Conservation (phyloP, 2,113 vertebrate species). For the Bufo gargarizans region DNA sequence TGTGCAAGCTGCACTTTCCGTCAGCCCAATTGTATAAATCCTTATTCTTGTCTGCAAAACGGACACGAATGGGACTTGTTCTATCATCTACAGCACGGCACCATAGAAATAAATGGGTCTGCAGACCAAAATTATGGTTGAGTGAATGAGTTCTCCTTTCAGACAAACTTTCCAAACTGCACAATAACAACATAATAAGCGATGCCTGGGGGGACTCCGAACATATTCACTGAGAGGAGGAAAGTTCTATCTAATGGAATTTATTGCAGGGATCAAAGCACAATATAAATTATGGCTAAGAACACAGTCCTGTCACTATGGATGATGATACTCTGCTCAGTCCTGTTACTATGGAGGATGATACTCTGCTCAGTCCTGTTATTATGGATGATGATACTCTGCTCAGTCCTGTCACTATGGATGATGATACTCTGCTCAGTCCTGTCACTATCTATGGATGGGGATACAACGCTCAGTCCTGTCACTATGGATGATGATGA, state of each 20-base stretch:
- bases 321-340: not conserved
- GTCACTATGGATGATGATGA: not conserved
- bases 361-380: not conserved
- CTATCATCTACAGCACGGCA: too few species aligned
- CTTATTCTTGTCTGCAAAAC: too few species aligned
- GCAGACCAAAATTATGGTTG: too few species aligned
- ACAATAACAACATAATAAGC: not conserved
- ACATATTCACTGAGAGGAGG: not conserved
- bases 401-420: not conserved
- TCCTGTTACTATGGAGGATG: not conserved
- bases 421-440: not conserved
- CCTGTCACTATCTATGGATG: not conserved
- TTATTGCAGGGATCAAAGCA: not conserved
- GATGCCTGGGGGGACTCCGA: not conserved
- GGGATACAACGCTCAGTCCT: not conserved
- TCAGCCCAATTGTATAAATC: too few species aligned
- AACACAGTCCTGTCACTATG: not conserved
- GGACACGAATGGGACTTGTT: too few species aligned
- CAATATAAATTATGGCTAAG: not conserved
- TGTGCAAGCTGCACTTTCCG: too few species aligned
- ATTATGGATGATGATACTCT: not conserved
- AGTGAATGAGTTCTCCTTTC: not conserved
- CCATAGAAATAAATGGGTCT: too few species aligned
- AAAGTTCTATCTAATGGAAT: conserved; percentile 23
- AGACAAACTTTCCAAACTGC: conserved; percentile 25